Percentiles rank a stretch among this genome's conserved stretches.
These are phyloP conservation scores for Cephalotes varians DNA, from an alignment of 2,888 invertebrate genomes.

Conservation along the genomic window DNA sequence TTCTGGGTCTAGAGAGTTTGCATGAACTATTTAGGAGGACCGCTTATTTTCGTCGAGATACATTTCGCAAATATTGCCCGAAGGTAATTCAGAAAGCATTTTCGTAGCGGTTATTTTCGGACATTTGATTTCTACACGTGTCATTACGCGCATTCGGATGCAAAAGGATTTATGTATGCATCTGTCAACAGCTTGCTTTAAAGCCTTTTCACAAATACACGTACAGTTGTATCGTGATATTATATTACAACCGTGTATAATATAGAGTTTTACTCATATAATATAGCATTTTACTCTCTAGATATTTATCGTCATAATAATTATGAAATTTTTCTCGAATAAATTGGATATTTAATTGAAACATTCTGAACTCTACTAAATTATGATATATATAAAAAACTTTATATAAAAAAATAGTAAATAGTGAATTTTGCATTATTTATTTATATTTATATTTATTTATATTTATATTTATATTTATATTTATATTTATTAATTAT, in stretches of 20 bases:
- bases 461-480: background rate
- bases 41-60: slow-evolving; percentile 42
- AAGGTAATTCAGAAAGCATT: slow-evolving; percentile 29
- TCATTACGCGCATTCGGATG: slow-evolving; percentile 39
- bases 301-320: background rate
- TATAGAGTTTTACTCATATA: too few relatives aligned
- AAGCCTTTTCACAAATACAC: background rate
- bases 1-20: slow-evolving; percentile 12
- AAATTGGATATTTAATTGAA: background rate
- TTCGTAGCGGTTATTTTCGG: slow-evolving; percentile 40
- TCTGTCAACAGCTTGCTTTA: slow-evolving; percentile 22
- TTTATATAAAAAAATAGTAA: too few relatives aligned
- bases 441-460: background rate
- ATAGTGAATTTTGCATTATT: too few relatives aligned
- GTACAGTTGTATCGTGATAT: background rate
- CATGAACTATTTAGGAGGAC: slow-evolving; percentile 33
- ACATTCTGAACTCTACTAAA: background rate
- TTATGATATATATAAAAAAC: too few relatives aligned
- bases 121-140: slow-evolving; percentile 40
- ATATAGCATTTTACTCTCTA: background rate
- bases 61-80: slow-evolving; percentile 35
- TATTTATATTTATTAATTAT: too few relatives aligned
- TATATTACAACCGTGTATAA: slow-evolving; percentile 7
- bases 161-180: slow-evolving; percentile 26
- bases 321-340: background rate